A percentile compares a stretch with the other conserved stretches of the same genome.
phyloP scores from a whole-genome alignment of 2,888 invertebrate species.

The Xylocampa areola region DNA sequence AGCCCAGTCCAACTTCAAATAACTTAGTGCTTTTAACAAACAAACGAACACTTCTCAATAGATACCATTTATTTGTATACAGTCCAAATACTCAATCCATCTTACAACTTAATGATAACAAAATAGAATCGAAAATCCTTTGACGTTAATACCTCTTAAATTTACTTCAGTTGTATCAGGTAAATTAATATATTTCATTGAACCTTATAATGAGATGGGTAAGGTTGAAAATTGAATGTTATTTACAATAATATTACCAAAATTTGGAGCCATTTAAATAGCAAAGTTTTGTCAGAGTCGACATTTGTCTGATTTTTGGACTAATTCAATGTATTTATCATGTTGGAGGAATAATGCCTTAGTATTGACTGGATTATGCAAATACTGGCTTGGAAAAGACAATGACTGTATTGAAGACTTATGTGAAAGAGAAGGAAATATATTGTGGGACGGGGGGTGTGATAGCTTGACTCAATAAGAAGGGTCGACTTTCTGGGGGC shows the following conservation, averaged over 20 bases:
- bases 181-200: neutral
- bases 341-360: too few species aligned
- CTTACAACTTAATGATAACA: neutral
- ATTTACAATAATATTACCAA: neutral
- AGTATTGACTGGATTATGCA: too few species aligned
- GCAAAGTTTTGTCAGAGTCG: conserved; percentile 9
- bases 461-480: too few species aligned
- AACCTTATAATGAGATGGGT: neutral
- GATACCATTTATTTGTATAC: neutral
- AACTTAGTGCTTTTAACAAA: conserved; percentile 17
- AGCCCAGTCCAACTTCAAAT: conserved; percentile 13
- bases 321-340: conserved; percentile 21
- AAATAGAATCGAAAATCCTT: conserved; percentile 1
- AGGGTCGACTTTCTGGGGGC: too few species aligned
- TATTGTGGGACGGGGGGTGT: too few species aligned
- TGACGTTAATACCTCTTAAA: neutral
- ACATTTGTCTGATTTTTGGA: conserved; percentile 14
- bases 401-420: too few species aligned
- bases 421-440: too few species aligned
- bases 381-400: too few species aligned
- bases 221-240: conserved; percentile 26
- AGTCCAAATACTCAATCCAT: neutral
- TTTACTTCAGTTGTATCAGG: conserved; percentile 7
- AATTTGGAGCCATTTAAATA: conserved; percentile 10
- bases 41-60: conserved; percentile 11